Percentiles rank a stretch among this genome's conserved stretches.
Conservation (phyloP, 2,797 vertebrate genomes). For the Coracias cyanogaster region DNA sequence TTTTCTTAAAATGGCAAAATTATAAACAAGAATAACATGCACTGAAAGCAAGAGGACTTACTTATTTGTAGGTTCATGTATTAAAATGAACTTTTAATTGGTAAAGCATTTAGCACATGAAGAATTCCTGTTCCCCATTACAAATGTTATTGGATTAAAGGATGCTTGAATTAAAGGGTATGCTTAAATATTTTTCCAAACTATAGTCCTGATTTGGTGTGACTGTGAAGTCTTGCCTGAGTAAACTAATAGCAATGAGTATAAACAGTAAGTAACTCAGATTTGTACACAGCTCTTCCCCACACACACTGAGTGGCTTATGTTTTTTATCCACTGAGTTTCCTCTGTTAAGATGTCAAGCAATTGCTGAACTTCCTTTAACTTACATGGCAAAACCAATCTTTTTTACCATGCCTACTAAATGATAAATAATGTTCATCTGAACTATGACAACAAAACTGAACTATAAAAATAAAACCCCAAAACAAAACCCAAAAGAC, state of each 20-base stretch:
- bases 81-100: background rate
- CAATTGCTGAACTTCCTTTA: background rate
- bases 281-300: background rate
- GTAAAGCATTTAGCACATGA: background rate
- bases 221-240: background rate
- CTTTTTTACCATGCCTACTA: background rate
- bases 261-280: background rate
- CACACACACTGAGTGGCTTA: background rate
- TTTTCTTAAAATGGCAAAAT: background rate
- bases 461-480: background rate
- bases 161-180: background rate
- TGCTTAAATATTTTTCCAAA: background rate
- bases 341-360: background rate
- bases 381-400: background rate
- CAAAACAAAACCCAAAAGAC: background rate
- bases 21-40: background rate
- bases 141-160: background rate
- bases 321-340: background rate
- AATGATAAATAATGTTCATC: background rate
- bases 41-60: background rate
- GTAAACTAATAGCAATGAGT: background rate
- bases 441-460: background rate
- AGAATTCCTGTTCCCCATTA: background rate
- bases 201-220: background rate
- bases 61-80: background rate